phyloP scores from a whole-genome alignment of 2,888 invertebrate genomes.

The Hesperia comma region DNA sequence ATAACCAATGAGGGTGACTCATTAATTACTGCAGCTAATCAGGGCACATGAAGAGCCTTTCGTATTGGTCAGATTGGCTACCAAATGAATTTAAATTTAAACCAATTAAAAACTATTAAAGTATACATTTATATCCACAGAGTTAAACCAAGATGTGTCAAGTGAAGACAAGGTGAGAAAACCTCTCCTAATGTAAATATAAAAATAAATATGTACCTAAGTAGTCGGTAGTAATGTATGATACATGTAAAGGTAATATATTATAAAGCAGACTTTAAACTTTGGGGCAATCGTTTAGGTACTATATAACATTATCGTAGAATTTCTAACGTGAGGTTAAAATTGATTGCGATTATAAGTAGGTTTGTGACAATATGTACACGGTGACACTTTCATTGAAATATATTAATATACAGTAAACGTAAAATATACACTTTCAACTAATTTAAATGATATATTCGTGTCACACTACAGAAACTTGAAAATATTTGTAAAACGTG shows the following conservation, averaged over 20 bases:
- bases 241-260: slow-evolving; percentile 22
- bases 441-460: slow-evolving; percentile 7
- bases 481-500: neutral
- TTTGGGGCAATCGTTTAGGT: slow-evolving; percentile 32
- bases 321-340: slow-evolving; percentile 22
- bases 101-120: too few species aligned
- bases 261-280: slow-evolving; percentile 32
- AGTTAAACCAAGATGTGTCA: neutral
- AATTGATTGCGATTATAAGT: slow-evolving; percentile 24
- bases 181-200: slow-evolving; percentile 1
- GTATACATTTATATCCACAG: too few species aligned
- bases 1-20: too few species aligned
- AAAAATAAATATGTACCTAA: slow-evolving; percentile 26
- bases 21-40: too few species aligned
- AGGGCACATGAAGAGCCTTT: too few species aligned
- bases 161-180: neutral
- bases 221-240: slow-evolving; percentile 1
- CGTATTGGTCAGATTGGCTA: too few species aligned
- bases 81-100: too few species aligned
- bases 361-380: slow-evolving; percentile 30
- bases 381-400: slow-evolving; percentile 2
- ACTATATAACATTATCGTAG: slow-evolving; percentile 14
- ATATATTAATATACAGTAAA: slow-evolving; percentile 11
- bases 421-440: slow-evolving; percentile 12
- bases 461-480: too few species aligned